These are phyloP conservation scores for Siniperca knerii DNA, from an alignment of 2,113 vertebrate species.

Conservation along the genomic window DNA sequence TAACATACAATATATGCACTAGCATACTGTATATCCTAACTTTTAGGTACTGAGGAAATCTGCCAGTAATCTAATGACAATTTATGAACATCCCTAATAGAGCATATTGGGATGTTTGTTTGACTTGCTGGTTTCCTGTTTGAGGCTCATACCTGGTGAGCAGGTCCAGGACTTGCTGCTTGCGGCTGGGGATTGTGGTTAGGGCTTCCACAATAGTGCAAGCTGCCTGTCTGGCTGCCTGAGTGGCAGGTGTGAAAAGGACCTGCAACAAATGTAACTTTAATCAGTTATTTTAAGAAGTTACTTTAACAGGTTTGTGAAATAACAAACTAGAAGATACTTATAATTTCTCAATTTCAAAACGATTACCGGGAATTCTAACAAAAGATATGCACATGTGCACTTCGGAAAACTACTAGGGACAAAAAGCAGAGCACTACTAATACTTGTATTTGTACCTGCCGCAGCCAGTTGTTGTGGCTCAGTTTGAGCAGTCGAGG, in stretches of 20 bases:
- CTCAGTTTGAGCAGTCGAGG: constrained; percentile 93
- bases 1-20: neutral
- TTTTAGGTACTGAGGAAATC: neutral
- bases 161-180: constrained; percentile 97
- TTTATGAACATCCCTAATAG: neutral
- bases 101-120: neutral
- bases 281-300: neutral
- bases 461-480: constrained; percentile 98
- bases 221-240: constrained; percentile 96
- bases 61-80: neutral
- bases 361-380: neutral
- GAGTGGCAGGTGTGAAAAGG: constrained; percentile 98
- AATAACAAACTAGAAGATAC: neutral
- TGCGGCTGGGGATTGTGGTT: constrained; percentile 95
- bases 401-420: neutral
- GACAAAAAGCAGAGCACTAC: neutral
- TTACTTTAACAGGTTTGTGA: neutral
- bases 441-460: constrained; percentile 80
- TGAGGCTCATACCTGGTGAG: constrained; percentile 91
- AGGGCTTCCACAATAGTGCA: constrained; percentile 98
- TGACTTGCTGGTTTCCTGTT: neutral
- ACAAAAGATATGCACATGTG: neutral
- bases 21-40: neutral
- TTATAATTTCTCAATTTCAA: neutral
- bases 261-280: constrained; percentile 83